Percentiles rank a stretch among this genome's conserved stretches.
Conservation (phyloP, 2,888 invertebrate genomes). For the Margaritifera margaritifera region DNA sequence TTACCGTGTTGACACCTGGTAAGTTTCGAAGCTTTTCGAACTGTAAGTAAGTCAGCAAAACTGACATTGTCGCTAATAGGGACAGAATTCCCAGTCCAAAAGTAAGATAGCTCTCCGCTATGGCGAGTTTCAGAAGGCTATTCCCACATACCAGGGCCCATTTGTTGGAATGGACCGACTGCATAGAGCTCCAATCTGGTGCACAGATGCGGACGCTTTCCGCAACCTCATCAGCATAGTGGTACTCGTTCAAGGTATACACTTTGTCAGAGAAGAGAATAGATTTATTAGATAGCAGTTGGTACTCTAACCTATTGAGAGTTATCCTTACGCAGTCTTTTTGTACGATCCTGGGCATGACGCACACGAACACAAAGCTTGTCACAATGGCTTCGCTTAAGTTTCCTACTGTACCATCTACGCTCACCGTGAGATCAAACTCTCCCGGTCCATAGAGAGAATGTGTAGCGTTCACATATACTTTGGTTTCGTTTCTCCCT, state of each 20-base stretch:
- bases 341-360: slow-evolving; percentile 51
- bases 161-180: not conserved
- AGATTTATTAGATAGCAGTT: slow-evolving; percentile 37
- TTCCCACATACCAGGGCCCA: slow-evolving; percentile 38
- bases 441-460: slow-evolving; percentile 41
- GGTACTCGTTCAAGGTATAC: slow-evolving; percentile 49
- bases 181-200: slow-evolving; percentile 24
- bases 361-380: slow-evolving; percentile 57
- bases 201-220: slow-evolving; percentile 49
- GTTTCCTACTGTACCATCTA: slow-evolving; percentile 45
- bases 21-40: slow-evolving; percentile 69
- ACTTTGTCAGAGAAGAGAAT: slow-evolving; percentile 44
- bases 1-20: slow-evolving; percentile 71
- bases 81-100: slow-evolving; percentile 62
- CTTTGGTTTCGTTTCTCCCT: slow-evolving; percentile 24
- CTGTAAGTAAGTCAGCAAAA: slow-evolving; percentile 66
- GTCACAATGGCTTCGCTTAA: slow-evolving; percentile 32
- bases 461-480: slow-evolving; percentile 47
- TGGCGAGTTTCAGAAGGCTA: slow-evolving; percentile 32
- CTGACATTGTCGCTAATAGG: slow-evolving; percentile 59
- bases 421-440: slow-evolving; percentile 53
- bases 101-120: slow-evolving; percentile 55
- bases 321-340: slow-evolving; percentile 47
- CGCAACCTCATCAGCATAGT: slow-evolving; percentile 34
- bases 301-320: slow-evolving; percentile 43